phyloP scores from a whole-genome alignment of 1,140 invertebrate genomes.

The Arion vulgaris region DNA sequence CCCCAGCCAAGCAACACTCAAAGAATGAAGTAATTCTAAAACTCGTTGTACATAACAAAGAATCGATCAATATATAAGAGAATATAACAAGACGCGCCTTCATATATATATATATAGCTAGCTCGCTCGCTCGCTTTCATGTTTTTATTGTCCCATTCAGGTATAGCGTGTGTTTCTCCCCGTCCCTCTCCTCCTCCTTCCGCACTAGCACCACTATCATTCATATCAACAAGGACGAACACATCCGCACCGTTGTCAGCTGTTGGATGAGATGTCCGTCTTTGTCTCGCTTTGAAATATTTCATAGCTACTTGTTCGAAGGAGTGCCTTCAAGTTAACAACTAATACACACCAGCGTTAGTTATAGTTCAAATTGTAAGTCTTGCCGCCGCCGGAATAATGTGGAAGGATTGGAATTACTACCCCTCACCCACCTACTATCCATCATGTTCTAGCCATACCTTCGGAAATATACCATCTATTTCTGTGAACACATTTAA shows the following conservation, averaged over 20 bases:
- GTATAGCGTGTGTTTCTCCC: constrained; percentile 3
- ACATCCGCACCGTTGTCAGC: not conserved
- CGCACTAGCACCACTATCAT: not conserved
- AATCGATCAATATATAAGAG: constrained; percentile 21
- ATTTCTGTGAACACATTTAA: too few relatives aligned
- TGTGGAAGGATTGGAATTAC: too few relatives aligned
- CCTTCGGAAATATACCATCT: too few relatives aligned
- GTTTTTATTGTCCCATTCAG: constrained; percentile 23
- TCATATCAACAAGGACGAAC: not conserved
- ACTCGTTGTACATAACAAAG: not conserved
- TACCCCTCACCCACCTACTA: too few relatives aligned
- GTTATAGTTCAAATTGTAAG: too few relatives aligned
- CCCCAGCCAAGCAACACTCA: not conserved
- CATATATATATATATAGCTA: too few relatives aligned
- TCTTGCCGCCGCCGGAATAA: too few relatives aligned
- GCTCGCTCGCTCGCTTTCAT: constrained; percentile 28
- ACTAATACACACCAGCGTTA: too few relatives aligned
- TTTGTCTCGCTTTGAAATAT: not conserved
- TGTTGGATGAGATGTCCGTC: not conserved
- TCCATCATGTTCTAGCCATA: too few relatives aligned
- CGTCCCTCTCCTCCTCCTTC: not conserved
- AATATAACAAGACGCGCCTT: not conserved
- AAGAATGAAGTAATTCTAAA: constrained; percentile 8
- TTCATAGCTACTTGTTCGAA: not conserved
- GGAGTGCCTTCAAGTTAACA: not conserved